Evolutionary conservation across 1,140 invertebrate genomes (phyloP), one percentile per base, ranked within the genome.

Genomic region (Apis dorsata): DNA sequence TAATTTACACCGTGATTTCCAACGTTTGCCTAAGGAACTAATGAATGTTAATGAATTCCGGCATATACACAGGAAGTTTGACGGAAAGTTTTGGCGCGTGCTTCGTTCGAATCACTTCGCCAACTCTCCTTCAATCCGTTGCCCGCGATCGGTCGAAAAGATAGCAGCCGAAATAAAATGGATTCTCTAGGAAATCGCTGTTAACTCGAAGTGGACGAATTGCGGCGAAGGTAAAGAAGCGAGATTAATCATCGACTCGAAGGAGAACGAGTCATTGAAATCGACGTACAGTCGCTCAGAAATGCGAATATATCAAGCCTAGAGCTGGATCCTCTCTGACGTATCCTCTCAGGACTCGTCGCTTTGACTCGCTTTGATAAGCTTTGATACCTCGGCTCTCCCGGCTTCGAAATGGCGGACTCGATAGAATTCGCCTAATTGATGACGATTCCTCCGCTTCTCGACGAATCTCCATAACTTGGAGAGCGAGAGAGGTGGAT

Each of bases 341-440:
- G 34, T 44, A 44, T 44, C 34, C 34, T 15, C 34, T 44, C 5
- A 44, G 34, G 34, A 44, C 34, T 44, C 34, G 34, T 0, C 34
- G 4, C 51, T 77, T 77, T 77, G 62, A 77, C 51, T 77, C 17
- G 75, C 75, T 34, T 34, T 34, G 55, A 66, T 44, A 77, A 13
- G 62, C 75, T 77, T 77, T 77, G 75, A 55, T 44, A 5, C 12
- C 24, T 13, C 7, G 51, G 4, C 19, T n/a, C 59, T 60, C 21
- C 15, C 2, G 57, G 57, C 34, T 34, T 4, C 34, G 34, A 34
- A 34, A 12, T 24, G 19, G 60, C 1, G 28, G 24, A 44, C 34
- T 44, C 75, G 75, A 13, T 77, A 55, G 19, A 44, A 34, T 55
- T 66, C 63, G 19, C 75, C n/a, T 77, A 55, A 77, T 77, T 75